These are phyloP conservation scores for Pristionchus entomophagus DNA, from an alignment of 2,888 invertebrate genomes.

Conservation along the genomic window DNA sequence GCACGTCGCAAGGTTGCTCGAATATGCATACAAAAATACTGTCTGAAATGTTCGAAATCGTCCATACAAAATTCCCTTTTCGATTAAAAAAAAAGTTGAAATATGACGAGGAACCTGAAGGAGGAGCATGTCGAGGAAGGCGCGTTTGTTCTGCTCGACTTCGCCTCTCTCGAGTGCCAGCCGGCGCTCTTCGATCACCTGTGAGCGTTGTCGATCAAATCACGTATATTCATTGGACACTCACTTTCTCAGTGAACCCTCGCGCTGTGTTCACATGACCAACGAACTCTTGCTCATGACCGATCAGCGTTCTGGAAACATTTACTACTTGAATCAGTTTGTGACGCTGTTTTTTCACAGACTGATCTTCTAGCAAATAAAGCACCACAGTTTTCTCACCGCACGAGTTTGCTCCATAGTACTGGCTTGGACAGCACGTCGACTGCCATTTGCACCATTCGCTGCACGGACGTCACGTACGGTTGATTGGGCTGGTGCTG, in stretches of 20 bases:
- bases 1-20: no score
- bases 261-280: background rate
- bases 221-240: no score
- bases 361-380: no score
- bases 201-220: background rate
- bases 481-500: slow-evolving; percentile 46
- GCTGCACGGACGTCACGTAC: slow-evolving; percentile 14
- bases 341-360: no score
- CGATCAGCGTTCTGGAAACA: background rate
- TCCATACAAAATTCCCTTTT: no score
- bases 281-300: background rate
- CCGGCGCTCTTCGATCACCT: slow-evolving; percentile 26
- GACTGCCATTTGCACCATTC: background rate
- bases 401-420: background rate
- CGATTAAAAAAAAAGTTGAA: no score
- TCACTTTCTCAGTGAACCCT: background rate
- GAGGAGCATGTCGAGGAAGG: slow-evolving; percentile 32
- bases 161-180: background rate
- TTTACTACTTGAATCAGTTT: no score
- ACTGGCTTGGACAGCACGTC: background rate
- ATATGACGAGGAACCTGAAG: background rate
- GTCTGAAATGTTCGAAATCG: no score
- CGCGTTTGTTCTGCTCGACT: slow-evolving; percentile 37
- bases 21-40: no score
- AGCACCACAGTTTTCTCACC: background rate